Base-by-base conservation (phyloP, 1,140 invertebrate genomes). In the Pararge aegeria region DNA sequence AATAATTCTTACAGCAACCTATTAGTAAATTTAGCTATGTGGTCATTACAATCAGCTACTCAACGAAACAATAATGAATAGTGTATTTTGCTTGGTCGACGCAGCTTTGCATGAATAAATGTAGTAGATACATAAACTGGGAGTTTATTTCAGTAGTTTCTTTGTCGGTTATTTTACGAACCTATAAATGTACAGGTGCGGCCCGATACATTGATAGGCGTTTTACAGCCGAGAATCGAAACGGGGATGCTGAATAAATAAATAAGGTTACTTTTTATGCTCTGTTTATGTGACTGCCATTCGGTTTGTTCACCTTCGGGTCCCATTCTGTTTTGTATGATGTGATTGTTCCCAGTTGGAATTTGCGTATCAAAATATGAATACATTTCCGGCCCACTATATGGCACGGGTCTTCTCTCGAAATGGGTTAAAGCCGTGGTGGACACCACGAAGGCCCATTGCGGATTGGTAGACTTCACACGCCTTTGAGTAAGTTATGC, bases 201-300 rank as follows among this genome's bases (percentile, higher is more conserved):
- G 15, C 12, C 53, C 50, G 37, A 48, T 55, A 50, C 42, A 48
- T 70, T 70, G 60, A 70, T 70, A 27, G 67, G 27, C 15, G 50
- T 70, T 70, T 70, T 66, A 70, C 59, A 50, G 42, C 56, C 60
- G 49, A 34, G 50, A 63, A 64, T 70, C 60, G 60, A 66, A 63
- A 24, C 20, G 24, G 37, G 38, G 38, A 46, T 46, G 18, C 16
- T 15, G 56, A 34, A 63, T 40, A 63, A 69, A 69, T 60, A 69
- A 69, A 69, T 56, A 63, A n/a, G 9, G 10, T 20, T 46, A 15
- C 6, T 13, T 53, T 54, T 54, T 54, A 46, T 49, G 20, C 10
- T 50, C 18, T 30, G 20, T 50, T 61, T 61, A 61, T 51, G 15
- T 16, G 30, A 12, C n/a, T 34, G 38, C 20, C 42, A 16, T 21